Conservation (phyloP, 2,888 invertebrate species). For the Nephrotoma guestfalica region DNA sequence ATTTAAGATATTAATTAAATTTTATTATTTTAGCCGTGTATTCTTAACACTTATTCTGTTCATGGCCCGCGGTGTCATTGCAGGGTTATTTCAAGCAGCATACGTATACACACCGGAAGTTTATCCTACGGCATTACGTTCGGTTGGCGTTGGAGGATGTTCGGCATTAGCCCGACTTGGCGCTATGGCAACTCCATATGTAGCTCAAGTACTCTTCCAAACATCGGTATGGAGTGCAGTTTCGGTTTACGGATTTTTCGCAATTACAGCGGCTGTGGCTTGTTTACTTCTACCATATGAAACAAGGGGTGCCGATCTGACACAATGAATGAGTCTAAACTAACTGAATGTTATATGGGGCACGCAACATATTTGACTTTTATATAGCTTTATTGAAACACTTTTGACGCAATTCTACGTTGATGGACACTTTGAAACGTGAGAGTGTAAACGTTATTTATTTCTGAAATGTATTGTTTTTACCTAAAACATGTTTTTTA, state of each 20-base stretch:
- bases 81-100: conserved; percentile 88
- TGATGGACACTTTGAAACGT: background rate
- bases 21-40: conserved; percentile 38
- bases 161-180: conserved; percentile 83
- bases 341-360: background rate
- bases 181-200: conserved; percentile 86
- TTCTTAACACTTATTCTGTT: conserved; percentile 72
- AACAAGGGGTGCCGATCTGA: conserved; percentile 34
- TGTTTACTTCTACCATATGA: conserved; percentile 50
- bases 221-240: conserved; percentile 41
- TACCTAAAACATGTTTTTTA: background rate
- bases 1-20: background rate
- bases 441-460: background rate
- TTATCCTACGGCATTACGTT: conserved; percentile 76
- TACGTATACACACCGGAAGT: conserved; percentile 95
- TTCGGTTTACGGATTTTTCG: conserved; percentile 43
- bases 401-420: background rate
- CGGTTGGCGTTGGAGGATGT: conserved; percentile 85
- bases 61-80: conserved; percentile 78
- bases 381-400: background rate
- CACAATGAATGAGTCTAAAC: background rate
- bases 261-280: conserved; percentile 42
- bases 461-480: background rate
- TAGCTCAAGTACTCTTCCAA: conserved; percentile 63
- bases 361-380: background rate